A percentile compares a stretch with the other conserved stretches of the same genome.
These are phyloP conservation scores for Ptilodon capucinus DNA, from an alignment of 2,888 invertebrate species.

Conservation along the genomic window DNA sequence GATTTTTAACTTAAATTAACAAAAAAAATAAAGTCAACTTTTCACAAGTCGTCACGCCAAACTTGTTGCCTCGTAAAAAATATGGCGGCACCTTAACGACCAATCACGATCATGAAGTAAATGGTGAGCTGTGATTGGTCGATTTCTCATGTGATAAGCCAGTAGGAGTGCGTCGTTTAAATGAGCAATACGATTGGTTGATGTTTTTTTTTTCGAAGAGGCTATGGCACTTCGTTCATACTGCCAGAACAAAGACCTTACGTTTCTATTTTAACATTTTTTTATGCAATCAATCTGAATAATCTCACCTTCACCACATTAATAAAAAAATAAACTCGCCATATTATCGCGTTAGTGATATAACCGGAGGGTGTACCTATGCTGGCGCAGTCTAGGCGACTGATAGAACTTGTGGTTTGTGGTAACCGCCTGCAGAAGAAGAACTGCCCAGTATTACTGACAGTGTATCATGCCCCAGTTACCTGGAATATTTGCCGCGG, in stretches of 20 bases:
- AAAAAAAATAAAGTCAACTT: not conserved
- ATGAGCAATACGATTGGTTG: slow-evolving; percentile 3
- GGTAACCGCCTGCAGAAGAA: too few relatives aligned
- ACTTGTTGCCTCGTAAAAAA: slow-evolving; percentile 15
- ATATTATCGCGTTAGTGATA: too few relatives aligned
- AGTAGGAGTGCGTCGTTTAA: not conserved
- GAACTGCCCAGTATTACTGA: too few relatives aligned
- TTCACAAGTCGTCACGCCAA: not conserved
- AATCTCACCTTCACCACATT: too few relatives aligned
- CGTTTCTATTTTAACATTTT: too few relatives aligned
- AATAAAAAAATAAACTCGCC: too few relatives aligned
- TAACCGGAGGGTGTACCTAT: too few relatives aligned
- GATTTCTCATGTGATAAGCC: not conserved
- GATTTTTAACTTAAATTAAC: not conserved
- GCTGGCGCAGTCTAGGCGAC: too few relatives aligned
- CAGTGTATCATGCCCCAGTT: too few relatives aligned
- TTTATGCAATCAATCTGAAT: too few relatives aligned
- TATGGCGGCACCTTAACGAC: slow-evolving; percentile 3
- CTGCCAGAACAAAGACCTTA: too few relatives aligned
- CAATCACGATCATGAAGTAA: not conserved
- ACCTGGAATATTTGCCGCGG: slow-evolving; percentile 14
- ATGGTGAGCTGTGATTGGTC: slow-evolving; percentile 10
- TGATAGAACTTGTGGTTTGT: too few relatives aligned
- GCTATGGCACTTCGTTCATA: not conserved
- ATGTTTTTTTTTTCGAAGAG: not conserved